These are phyloP conservation scores for Eupithecia insigniata DNA, from an alignment of 2,888 invertebrate species.

Conservation along the genomic window DNA sequence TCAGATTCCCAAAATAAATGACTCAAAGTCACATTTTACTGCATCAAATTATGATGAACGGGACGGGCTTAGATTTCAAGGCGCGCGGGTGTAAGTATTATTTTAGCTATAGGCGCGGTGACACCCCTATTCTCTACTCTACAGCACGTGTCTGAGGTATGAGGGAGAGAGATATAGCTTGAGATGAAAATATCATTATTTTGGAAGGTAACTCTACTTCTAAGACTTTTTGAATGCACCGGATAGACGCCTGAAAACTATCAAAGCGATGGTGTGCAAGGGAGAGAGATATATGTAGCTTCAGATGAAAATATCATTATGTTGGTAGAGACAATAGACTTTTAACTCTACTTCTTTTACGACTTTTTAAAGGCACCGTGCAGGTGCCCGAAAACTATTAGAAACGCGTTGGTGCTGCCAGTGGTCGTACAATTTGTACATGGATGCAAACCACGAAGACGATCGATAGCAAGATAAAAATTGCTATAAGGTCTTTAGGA, in stretches of 20 bases:
- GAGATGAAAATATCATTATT: background rate
- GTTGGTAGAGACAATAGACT: background rate
- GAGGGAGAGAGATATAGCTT: constrained; percentile 49
- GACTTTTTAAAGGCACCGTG: background rate
- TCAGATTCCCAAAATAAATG: constrained; percentile 38
- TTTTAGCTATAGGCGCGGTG: background rate
- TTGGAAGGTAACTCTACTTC: too few species aligned
- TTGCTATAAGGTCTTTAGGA: too few species aligned
- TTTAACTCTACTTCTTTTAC: too few species aligned
- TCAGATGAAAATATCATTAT: background rate
- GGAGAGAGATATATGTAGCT: constrained; percentile 49
- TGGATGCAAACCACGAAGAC: too few species aligned
- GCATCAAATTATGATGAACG: constrained; percentile 40
- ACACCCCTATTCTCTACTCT: constrained; percentile 68
- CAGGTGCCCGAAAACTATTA: background rate
- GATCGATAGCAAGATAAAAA: too few species aligned
- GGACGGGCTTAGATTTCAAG: constrained; percentile 45
- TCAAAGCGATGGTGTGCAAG: too few species aligned
- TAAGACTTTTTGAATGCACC: background rate
- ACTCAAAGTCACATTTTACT: constrained; percentile 42
- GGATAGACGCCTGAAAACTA: background rate
- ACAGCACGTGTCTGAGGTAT: constrained; percentile 65
- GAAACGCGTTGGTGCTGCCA: background rate
- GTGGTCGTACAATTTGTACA: background rate
- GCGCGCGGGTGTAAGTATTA: constrained; percentile 46